A percentile compares a stretch with the other conserved stretches of the same genome.
These are phyloP conservation scores for Leptinotarsa juncta DNA, from an alignment of 2,888 invertebrate species.

Conservation along the genomic window DNA sequence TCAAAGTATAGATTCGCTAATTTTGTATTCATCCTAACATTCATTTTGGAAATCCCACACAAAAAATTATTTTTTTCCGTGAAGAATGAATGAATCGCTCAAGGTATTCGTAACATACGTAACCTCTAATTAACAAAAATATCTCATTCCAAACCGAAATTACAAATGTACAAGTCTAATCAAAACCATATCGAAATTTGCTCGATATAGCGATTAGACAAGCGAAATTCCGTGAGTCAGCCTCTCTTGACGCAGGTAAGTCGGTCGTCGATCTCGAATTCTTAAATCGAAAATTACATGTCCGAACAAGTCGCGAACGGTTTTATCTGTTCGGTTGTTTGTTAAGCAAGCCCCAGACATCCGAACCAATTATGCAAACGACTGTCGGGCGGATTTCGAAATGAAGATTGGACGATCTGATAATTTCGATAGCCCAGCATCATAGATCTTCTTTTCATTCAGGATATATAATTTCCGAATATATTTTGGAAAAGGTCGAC, in stretches of 20 bases:
- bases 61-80: too few relatives aligned
- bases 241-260: neutral
- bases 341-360: constrained; percentile 10
- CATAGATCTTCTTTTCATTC: neutral
- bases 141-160: too few relatives aligned
- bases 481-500: neutral
- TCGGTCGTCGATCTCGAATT: constrained; percentile 12
- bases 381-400: neutral
- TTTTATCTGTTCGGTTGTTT: constrained; percentile 19
- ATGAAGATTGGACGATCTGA: neutral
- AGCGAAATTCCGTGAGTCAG: neutral
- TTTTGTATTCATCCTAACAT: too few relatives aligned
- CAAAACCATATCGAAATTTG: constrained; percentile 11
- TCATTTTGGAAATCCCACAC: too few relatives aligned
- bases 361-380: constrained; percentile 17
- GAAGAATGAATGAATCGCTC: too few relatives aligned
- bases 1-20: too few relatives aligned
- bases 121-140: too few relatives aligned
- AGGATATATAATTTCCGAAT: neutral
- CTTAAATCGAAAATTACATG: constrained; percentile 14
- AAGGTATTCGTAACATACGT: too few relatives aligned
- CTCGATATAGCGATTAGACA: neutral
- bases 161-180: too few relatives aligned
- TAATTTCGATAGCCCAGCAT: neutral
- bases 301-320: constrained; percentile 1